Conservation (phyloP, 2,113 vertebrate genomes). For the Lota lota region DNA sequence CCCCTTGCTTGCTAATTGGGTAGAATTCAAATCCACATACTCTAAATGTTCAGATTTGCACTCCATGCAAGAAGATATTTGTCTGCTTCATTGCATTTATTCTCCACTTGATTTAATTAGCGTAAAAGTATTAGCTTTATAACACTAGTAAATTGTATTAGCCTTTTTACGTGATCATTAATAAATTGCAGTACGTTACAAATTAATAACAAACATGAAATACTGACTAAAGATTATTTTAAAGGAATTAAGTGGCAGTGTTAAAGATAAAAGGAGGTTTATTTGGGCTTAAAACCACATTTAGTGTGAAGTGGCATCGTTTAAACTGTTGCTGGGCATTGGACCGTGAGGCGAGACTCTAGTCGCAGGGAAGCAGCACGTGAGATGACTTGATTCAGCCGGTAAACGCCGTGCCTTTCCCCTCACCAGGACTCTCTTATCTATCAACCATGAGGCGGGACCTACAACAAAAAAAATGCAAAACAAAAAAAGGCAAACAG, state of each 20-base stretch:
- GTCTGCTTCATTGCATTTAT: not conserved
- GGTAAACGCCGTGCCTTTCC: not conserved
- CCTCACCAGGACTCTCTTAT: slow-evolving; percentile 26
- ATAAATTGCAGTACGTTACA: no score
- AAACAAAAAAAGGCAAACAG: slow-evolving; percentile 48
- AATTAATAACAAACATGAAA: no score
- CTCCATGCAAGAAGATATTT: no score
- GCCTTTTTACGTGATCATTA: no score
- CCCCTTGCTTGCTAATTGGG: no score
- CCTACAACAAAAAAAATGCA: slow-evolving; percentile 31
- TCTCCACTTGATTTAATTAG: not conserved
- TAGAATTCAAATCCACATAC: no score
- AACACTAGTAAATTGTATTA: no score
- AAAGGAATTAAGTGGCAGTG: not conserved
- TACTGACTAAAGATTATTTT: not conserved
- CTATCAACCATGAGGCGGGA: slow-evolving; percentile 27
- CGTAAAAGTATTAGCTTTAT: no score
- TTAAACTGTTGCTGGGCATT: not conserved
- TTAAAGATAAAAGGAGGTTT: not conserved
- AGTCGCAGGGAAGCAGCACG: not conserved
- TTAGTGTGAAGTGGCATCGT: not conserved
- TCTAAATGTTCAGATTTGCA: no score
- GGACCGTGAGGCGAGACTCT: not conserved
- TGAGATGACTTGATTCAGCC: slow-evolving; percentile 24
- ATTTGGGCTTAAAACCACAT: not conserved